Percentiles rank a stretch among this genome's conserved stretches.
These are phyloP conservation scores for Daubentonia madagascariensis DNA, from an alignment of 2,113 vertebrate genomes.

Conservation along the genomic window DNA sequence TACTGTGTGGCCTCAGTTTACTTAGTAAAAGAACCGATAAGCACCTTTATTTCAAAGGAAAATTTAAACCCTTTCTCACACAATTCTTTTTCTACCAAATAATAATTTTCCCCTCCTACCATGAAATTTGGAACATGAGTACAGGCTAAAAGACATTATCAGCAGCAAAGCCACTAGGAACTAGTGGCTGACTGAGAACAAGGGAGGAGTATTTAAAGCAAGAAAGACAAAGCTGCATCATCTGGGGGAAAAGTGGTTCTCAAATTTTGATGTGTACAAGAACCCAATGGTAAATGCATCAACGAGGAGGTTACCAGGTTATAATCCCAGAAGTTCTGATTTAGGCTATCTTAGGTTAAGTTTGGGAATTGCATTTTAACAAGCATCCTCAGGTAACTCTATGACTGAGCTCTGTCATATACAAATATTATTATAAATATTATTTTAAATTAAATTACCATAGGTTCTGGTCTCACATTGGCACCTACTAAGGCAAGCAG, in stretches of 20 bases:
- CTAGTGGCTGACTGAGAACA: neutral
- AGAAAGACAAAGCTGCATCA: too few relatives aligned
- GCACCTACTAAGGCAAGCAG: neutral
- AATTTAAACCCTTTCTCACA: neutral
- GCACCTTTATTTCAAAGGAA: neutral
- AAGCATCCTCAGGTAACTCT: neutral
- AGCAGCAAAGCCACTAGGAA: neutral
- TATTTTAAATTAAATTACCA: neutral
- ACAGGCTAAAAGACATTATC: neutral
- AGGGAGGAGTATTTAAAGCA: neutral
- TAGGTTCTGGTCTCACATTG: neutral
- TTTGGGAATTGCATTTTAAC: neutral
- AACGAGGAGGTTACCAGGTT: neutral
- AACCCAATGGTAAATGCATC: neutral
- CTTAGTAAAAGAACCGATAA: neutral
- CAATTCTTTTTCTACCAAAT: neutral
- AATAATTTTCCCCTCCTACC: neutral
- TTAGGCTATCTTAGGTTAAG: neutral
- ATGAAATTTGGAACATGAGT: neutral
- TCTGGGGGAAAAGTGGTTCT: neutral
- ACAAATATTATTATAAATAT: neutral
- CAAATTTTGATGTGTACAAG: neutral
- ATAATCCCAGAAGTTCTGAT: neutral
- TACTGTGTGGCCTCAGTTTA: neutral
- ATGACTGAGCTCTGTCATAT: neutral